Conservation (phyloP, 2,113 vertebrate genomes). For the Heterocephalus glaber region DNA sequence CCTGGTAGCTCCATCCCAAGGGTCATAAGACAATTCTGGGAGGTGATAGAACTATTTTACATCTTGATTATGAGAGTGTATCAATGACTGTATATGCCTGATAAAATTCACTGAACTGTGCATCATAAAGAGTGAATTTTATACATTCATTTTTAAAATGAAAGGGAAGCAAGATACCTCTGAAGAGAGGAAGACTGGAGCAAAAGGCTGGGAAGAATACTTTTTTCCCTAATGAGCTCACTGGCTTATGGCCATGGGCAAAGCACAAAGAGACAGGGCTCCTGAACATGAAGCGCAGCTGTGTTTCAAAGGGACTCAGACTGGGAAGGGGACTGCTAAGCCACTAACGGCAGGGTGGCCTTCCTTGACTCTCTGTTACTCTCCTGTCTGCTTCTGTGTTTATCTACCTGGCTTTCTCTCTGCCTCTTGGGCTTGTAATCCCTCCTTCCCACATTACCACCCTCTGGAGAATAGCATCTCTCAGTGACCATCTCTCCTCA, state of each 20-base stretch:
- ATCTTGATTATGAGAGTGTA: too few species aligned
- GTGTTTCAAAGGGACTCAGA: accelerated
- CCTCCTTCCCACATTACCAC: not conserved
- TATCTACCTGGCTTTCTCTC: not conserved
- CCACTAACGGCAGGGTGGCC: accelerated
- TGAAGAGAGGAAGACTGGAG: not conserved
- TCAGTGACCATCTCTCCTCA: accelerated
- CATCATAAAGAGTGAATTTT: not conserved
- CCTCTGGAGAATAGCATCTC: not conserved
- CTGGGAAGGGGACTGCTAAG: not conserved
- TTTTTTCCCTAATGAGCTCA: too few species aligned
- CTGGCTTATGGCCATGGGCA: too few species aligned
- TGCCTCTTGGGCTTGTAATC: too few species aligned
- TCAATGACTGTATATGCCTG: too few species aligned
- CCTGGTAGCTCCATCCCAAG: not conserved
- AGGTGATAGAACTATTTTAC: accelerated
- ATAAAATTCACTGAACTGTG: not conserved
- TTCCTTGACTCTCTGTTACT: not conserved
- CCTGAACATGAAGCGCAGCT: too few species aligned
- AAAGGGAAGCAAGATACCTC: not conserved
- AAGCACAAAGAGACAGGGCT: not conserved
- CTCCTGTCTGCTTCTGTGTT: not conserved
- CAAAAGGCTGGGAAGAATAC: not conserved
- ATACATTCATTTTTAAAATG: not conserved
- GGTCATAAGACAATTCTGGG: accelerated